Conservation (phyloP, 2,888 invertebrate species). For the Aleiodes alternator region DNA sequence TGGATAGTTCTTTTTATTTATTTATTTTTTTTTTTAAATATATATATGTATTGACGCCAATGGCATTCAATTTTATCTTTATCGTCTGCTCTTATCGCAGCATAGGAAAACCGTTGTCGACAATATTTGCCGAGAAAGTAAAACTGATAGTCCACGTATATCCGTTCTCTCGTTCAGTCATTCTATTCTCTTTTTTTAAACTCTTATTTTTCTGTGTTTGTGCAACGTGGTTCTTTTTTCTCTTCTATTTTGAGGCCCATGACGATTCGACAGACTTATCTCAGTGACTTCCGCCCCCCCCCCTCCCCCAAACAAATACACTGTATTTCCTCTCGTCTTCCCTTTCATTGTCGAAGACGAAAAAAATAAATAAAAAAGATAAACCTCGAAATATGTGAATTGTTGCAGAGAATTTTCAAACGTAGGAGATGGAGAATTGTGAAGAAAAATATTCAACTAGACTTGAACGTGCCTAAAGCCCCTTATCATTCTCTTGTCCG, state of each 20-base stretch:
- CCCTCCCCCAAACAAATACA: conserved; percentile 11
- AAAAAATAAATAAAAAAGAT: background rate
- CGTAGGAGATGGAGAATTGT: background rate
- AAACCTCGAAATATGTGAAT: background rate
- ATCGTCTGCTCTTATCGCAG: conserved; percentile 61
- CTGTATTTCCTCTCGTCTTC: background rate
- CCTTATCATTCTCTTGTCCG: conserved; percentile 98
- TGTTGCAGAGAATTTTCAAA: background rate
- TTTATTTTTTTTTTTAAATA: background rate
- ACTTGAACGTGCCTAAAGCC: conserved; percentile 75
- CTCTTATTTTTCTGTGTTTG: background rate
- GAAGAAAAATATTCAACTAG: background rate
- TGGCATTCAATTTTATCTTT: conserved; percentile 45
- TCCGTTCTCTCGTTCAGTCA: conserved; percentile 18
- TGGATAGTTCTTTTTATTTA: background rate
- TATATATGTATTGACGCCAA: conserved; percentile 31
- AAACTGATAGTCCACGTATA: conserved; percentile 39
- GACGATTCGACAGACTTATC: conserved; percentile 31
- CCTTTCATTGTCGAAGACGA: background rate
- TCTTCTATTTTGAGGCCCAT: conserved; percentile 16
- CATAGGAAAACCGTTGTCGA: conserved; percentile 61
- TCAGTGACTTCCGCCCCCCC: background rate
- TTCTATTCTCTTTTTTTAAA: conserved; percentile 2
- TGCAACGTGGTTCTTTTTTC: background rate
- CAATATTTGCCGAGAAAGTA: conserved; percentile 58